Evolutionary conservation across 2,113 vertebrate genomes (phyloP), one percentile per base, ranked within the genome.

Genomic region (Gallinago paraguaiae): DNA sequence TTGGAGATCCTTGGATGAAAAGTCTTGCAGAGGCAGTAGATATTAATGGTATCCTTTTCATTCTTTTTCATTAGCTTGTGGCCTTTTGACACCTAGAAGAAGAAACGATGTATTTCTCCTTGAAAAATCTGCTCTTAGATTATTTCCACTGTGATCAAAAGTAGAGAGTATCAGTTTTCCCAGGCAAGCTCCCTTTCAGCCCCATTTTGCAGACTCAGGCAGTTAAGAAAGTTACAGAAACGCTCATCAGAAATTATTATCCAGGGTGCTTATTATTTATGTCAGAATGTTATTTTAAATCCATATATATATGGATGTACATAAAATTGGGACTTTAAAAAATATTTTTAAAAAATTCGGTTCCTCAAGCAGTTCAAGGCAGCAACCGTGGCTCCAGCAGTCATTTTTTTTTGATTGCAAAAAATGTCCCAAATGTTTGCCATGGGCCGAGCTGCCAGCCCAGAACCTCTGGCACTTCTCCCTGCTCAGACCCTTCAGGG

Each of bases 31-130:
- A 77, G 69, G 71, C 91, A 82, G 78, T 90, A 51, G 86, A 64
- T 82, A 76, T 72, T 93, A 88, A 95, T 71, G 86, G 70, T 43
- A 35, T 72, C 75, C 50, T 91, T 93, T 82, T 80, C 81, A 76
- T 87, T 95, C 82, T 72, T 90, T 94, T 96, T 95, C 95, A 74
- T 96, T 95, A 96, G 45, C 75, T 70, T 63, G 71, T 94, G 93
- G 75, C 90, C 95, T 96, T 91, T 93, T 95, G 90, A 93, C 87
- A 95, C 33, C 51, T n/a, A 74, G 91, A 77, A 87, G 83, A 90
- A 95, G 67, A 91, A 96, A 92, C 1, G 7, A 85, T 70, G 88
- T 74, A 35, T 92, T 96, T 96, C 79, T 92, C 90, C 94, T 94
- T 88, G 92, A 91, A 88, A 94, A 90, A 67, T 59, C 85, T 70